Conservation (phyloP, 2,797 vertebrate species). For the Takifugu rubripes region DNA sequence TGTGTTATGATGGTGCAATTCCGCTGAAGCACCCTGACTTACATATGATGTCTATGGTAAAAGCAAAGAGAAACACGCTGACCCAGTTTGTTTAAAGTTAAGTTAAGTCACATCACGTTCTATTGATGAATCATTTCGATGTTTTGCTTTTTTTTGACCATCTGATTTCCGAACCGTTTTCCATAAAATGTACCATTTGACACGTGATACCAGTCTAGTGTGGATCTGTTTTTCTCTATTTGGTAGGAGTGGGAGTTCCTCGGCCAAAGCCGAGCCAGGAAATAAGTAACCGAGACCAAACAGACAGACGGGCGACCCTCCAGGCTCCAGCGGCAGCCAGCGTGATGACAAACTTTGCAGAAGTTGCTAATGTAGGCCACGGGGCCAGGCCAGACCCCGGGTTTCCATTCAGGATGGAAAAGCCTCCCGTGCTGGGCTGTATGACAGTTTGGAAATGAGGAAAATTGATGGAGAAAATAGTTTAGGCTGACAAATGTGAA, state of each 20-base stretch:
- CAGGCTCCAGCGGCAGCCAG: conserved; percentile 9
- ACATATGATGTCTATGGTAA: conserved; percentile 7
- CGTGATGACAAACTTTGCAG: conserved; percentile 23
- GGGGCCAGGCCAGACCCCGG: conserved; percentile 9
- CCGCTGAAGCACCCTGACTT: not conserved
- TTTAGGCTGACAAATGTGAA: too few species aligned
- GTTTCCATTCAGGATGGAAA: conserved; percentile 29
- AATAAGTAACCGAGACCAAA: conserved; percentile 16
- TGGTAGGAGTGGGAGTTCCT: not conserved
- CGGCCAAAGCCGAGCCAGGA: conserved; percentile 3
- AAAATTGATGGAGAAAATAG: conserved; percentile 7
- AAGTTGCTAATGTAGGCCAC: conserved; percentile 26
- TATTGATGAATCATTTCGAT: not conserved
- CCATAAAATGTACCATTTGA: not conserved
- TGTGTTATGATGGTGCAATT: conserved; percentile 15
- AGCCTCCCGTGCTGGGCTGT: conserved; percentile 16
- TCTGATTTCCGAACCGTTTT: not conserved
- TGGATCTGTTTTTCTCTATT: conserved; percentile 1
- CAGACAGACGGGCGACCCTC: conserved; percentile 20
- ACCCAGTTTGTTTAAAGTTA: conserved; percentile 7
- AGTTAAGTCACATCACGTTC: not conserved
- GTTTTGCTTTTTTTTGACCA: not conserved
- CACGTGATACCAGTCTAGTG: conserved; percentile 7
- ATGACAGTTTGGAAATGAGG: conserved; percentile 15
- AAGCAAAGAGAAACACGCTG: conserved; percentile 10